Conservation (phyloP, 92 coral and sea anemone genomes). For the Hydrozoanthus gracilis region DNA sequence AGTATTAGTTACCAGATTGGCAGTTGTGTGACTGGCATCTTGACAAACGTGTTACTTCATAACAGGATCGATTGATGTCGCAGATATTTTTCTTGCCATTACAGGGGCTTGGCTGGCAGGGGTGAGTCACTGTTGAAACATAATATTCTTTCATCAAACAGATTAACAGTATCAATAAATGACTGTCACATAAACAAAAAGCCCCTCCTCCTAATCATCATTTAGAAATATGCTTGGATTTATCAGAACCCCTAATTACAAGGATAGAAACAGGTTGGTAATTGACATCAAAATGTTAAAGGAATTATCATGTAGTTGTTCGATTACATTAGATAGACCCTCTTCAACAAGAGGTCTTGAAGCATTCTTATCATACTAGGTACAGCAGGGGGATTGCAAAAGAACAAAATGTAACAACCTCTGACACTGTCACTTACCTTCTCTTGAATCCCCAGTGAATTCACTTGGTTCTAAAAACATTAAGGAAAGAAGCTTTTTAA, state of each 20-base stretch:
- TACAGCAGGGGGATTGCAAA: neutral
- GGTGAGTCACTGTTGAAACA: conserved; percentile 80
- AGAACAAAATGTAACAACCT: neutral
- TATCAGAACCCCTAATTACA: no score
- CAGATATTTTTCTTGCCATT: conserved; percentile 67
- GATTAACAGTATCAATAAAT: neutral
- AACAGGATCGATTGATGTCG: conserved; percentile 84
- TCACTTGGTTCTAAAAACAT: conserved; percentile 81
- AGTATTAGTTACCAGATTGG: conserved; percentile 72
- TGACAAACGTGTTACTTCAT: conserved; percentile 67
- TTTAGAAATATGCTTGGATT: no score
- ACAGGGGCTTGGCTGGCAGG: conserved; percentile 97
- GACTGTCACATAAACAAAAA: neutral
- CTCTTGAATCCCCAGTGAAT: conserved; percentile 75
- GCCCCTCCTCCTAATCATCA: no score
- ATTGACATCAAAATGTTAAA: neutral
- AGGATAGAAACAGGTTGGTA: no score
- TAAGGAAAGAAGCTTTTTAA: neutral
- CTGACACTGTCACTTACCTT: conserved; percentile 60
- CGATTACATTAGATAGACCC: no score
- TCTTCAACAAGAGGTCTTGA: no score
- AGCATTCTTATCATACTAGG: no score
- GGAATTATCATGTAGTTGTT: no score
- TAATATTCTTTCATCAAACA: no score
- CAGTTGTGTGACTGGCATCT: conserved; percentile 81